phyloP scores from a whole-genome alignment of 53 echinoderm and acorn worm genomes.

The Astropecten irregularis region DNA sequence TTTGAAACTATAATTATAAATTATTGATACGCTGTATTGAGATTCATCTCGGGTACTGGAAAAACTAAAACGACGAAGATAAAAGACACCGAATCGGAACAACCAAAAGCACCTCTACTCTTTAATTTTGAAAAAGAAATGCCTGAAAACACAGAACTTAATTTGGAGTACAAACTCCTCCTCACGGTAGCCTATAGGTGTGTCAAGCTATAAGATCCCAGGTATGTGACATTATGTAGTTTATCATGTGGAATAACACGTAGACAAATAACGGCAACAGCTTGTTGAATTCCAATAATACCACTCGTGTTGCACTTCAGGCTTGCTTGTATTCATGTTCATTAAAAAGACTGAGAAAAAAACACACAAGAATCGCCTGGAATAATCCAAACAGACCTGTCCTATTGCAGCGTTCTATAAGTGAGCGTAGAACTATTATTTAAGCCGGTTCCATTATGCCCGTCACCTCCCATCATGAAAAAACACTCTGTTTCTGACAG shows the following conservation, averaged over 20 bases:
- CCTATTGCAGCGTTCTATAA: neutral
- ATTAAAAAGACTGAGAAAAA: too few species aligned
- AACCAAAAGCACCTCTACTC: too few species aligned
- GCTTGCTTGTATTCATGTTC: neutral
- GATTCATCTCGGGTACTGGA: too few species aligned
- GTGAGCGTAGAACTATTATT: neutral
- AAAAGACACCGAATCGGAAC: too few species aligned
- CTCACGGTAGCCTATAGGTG: too few species aligned
- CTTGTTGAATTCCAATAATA: neutral
- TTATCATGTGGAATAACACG: slow-evolving; percentile 2
- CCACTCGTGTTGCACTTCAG: neutral
- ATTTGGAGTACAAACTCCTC: too few species aligned
- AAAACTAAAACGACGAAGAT: too few species aligned
- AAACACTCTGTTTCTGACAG: slow-evolving; percentile 25
- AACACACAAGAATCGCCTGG: slow-evolving; percentile 10
- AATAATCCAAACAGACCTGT: slow-evolving; percentile 32
- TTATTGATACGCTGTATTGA: too few species aligned
- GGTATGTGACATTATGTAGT: neutral
- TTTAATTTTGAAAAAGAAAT: too few species aligned
- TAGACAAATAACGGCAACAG: neutral
- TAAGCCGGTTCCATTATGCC: slow-evolving; percentile 16
- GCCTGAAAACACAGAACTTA: too few species aligned
- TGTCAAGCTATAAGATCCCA: neutral
- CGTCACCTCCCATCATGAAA: slow-evolving; percentile 42
- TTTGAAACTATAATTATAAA: too few species aligned